Evolutionary conservation across 2,113 vertebrate genomes (phyloP).

Genomic region (Aspiorhynchus laticeps): DNA sequence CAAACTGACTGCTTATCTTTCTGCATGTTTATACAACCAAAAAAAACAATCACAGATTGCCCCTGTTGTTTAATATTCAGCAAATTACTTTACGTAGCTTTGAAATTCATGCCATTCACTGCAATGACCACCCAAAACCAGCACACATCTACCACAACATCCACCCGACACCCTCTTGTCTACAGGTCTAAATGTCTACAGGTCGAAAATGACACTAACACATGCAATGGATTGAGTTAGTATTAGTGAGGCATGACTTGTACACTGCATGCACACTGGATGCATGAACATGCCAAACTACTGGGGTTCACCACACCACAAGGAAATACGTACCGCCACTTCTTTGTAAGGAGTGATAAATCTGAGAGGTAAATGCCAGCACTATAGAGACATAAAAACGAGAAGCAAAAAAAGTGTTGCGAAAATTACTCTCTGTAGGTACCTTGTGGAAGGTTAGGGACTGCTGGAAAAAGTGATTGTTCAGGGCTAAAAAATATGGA

Average conservation of each 20-base stretch:
- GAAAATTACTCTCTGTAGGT: not conserved
- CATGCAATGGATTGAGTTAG: slow-evolving; percentile 26
- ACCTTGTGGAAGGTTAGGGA: not conserved
- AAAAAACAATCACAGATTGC: not conserved
- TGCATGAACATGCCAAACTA: slow-evolving; percentile 39
- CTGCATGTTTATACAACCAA: not conserved
- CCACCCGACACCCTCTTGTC: not conserved
- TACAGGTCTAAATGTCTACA: not conserved
- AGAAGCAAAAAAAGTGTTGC: slow-evolving; percentile 61
- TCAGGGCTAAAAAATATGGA: not conserved
- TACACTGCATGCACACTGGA: slow-evolving; percentile 65
- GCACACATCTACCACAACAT: slow-evolving; percentile 53
- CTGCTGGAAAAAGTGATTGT: not conserved
- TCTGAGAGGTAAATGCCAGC: slow-evolving; percentile 93
- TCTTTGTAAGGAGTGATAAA: slow-evolving; percentile 92
- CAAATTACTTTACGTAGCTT: slow-evolving; percentile 2
- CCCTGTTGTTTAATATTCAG: not conserved
- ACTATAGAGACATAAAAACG: slow-evolving; percentile 84
- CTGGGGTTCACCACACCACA: slow-evolving; percentile 35
- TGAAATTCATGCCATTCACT: slow-evolving; percentile 49
- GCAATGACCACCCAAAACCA: slow-evolving; percentile 36
- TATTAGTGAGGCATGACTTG: slow-evolving; percentile 52
- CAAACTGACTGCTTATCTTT: not conserved
- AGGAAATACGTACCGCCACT: slow-evolving; percentile 89
- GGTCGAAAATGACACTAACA: slow-evolving; percentile 14